Conservation (phyloP, 2,888 invertebrate genomes). For the Abscondita cerata region DNA sequence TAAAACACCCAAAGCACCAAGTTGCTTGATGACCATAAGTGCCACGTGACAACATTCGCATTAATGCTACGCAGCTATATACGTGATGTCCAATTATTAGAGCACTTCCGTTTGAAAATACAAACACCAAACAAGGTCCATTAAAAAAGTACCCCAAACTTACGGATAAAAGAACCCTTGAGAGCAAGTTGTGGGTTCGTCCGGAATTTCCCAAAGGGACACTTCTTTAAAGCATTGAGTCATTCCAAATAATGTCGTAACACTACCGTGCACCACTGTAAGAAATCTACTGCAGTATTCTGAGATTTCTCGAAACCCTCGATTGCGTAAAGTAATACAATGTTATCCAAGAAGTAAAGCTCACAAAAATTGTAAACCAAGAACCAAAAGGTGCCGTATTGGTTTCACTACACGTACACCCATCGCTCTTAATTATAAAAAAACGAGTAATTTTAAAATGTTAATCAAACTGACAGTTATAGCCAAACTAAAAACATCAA, state of each 20-base stretch:
- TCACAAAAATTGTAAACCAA: slow-evolving; percentile 15
- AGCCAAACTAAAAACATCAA: no score
- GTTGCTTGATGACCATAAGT: slow-evolving; percentile 62
- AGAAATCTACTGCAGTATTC: slow-evolving; percentile 49
- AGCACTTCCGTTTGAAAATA: slow-evolving; percentile 61
- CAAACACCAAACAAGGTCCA: slow-evolving; percentile 67
- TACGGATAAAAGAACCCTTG: slow-evolving; percentile 60
- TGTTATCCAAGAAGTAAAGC: slow-evolving; percentile 43
- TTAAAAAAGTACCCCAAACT: slow-evolving; percentile 70
- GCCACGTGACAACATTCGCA: slow-evolving; percentile 61
- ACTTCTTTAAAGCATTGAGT: slow-evolving; percentile 52
- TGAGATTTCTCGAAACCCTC: slow-evolving; percentile 38
- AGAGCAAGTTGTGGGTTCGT: slow-evolving; percentile 45
- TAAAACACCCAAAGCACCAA: slow-evolving; percentile 64
- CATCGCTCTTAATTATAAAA: no score
- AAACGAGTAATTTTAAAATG: no score
- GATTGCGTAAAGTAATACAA: slow-evolving; percentile 39
- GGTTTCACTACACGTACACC: no score
- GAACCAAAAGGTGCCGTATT: not conserved
- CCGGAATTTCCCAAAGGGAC: slow-evolving; percentile 48
- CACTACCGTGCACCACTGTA: slow-evolving; percentile 50
- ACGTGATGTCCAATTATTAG: slow-evolving; percentile 66
- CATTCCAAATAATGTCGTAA: slow-evolving; percentile 48
- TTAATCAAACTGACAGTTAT: no score
- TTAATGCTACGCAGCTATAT: slow-evolving; percentile 62